Evolutionary conservation across 2,797 vertebrate genomes (phyloP).

Genomic region (Melanogrammus aeglefinus): DNA sequence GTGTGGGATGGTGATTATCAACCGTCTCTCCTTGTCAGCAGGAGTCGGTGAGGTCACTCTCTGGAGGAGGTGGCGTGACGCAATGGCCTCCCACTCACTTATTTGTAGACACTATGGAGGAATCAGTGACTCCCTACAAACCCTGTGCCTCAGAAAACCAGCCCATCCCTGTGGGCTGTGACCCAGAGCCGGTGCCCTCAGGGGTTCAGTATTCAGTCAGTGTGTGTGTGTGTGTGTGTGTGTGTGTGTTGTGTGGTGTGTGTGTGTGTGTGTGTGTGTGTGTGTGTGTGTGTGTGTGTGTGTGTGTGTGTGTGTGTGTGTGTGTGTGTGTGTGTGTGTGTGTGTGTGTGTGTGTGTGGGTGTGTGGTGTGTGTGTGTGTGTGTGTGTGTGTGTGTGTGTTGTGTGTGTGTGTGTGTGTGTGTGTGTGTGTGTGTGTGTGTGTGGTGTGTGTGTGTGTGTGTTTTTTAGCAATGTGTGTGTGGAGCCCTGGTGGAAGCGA

Average conservation of each 20-base stretch:
- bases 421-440: neutral
- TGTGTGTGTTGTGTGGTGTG: neutral
- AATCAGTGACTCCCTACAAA: slow-evolving; percentile 1
- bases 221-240: slow-evolving; percentile 1
- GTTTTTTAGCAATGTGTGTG: neutral
- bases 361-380: neutral
- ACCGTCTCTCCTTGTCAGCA: slow-evolving; percentile 50
- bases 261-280: neutral
- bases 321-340: neutral
- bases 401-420: slow-evolving; percentile 3
- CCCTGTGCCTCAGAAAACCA: slow-evolving; percentile 2
- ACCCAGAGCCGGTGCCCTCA: neutral
- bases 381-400: neutral
- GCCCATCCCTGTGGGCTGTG: no score
- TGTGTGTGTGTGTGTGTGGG: neutral
- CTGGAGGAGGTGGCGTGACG: slow-evolving; percentile 65
- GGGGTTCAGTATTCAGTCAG: neutral
- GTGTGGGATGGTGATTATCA: slow-evolving; percentile 43
- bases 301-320: neutral
- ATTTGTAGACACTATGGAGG: slow-evolving; percentile 43
- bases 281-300: neutral
- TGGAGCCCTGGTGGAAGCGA: neutral
- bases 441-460: neutral
- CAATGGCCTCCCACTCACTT: slow-evolving; percentile 53
- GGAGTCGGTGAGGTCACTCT: slow-evolving; percentile 52